Conservation (phyloP, 2,888 invertebrate genomes). For the Microctonus aethiopoides region DNA sequence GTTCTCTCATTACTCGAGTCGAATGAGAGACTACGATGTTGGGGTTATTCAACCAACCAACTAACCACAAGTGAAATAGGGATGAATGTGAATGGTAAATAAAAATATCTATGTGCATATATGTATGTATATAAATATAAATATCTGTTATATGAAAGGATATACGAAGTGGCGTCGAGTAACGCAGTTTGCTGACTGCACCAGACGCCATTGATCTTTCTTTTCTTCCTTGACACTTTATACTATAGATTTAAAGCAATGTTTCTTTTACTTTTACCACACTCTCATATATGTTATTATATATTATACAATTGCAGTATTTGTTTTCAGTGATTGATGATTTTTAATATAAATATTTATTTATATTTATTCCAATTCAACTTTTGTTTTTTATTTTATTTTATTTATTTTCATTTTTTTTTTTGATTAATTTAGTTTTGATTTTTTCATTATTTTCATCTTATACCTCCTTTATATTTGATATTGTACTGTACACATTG, state of each 20-base stretch:
- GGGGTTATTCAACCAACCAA: conserved; percentile 1
- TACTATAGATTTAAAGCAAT: not conserved
- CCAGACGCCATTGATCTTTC: conserved; percentile 41
- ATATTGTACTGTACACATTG: conserved; percentile 2
- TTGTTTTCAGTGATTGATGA: too few species aligned
- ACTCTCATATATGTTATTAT: not conserved
- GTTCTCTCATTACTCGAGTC: not conserved
- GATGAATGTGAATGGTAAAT: not conserved
- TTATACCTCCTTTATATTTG: not conserved
- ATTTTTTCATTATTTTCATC: not conserved
- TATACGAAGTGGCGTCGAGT: conserved; percentile 18
- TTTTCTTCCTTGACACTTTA: conserved; percentile 33
- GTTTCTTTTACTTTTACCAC: not conserved
- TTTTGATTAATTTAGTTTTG: not conserved
- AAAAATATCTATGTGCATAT: too few species aligned
- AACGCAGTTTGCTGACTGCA: conserved; percentile 28
- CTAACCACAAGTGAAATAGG: not conserved
- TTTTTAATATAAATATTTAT: too few species aligned
- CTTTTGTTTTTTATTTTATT: too few species aligned
- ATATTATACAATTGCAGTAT: too few species aligned
- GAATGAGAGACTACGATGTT: not conserved
- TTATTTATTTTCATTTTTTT: not conserved
- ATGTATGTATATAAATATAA: too few species aligned
- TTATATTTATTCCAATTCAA: too few species aligned
- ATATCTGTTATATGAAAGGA: conserved; percentile 9